Evolutionary conservation across 2,888 invertebrate species (phyloP).

Genomic region (Thyatira batis): DNA sequence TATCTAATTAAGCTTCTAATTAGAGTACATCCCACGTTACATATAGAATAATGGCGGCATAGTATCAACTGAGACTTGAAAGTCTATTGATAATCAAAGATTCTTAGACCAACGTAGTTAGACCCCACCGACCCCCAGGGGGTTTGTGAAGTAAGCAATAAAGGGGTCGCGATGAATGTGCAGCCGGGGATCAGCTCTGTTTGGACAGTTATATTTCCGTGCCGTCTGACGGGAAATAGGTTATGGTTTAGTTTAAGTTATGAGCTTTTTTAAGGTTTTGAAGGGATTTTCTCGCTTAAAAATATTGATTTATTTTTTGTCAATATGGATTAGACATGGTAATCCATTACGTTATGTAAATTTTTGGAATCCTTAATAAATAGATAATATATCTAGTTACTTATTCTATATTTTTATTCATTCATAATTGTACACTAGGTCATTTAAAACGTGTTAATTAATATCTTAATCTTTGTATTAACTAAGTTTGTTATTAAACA

Average conservation of each 20-base stretch:
- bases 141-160: slow-evolving; percentile 11
- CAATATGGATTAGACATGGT: too few relatives aligned
- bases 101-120: slow-evolving; percentile 18
- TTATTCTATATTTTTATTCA: too few relatives aligned
- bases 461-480: too few relatives aligned
- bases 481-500: too few relatives aligned
- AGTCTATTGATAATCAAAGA: slow-evolving; percentile 49
- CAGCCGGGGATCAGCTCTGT: slow-evolving; percentile 24
- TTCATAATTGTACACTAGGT: too few relatives aligned
- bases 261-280: not conserved
- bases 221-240: slow-evolving; percentile 19
- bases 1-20: slow-evolving; percentile 6
- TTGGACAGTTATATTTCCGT: slow-evolving; percentile 39
- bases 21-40: not conserved
- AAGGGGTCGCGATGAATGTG: slow-evolving; percentile 28
- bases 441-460: too few relatives aligned
- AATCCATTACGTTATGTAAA: too few relatives aligned
- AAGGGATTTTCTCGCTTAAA: too few relatives aligned
- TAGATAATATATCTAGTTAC: too few relatives aligned
- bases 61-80: slow-evolving; percentile 20
- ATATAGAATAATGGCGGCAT: not conserved
- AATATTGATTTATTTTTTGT: too few relatives aligned
- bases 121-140: slow-evolving; percentile 12
- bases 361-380: too few relatives aligned
- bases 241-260: not conserved